Base-by-base conservation (phyloP, 2,888 invertebrate genomes). In the Plebejus anna region DNA sequence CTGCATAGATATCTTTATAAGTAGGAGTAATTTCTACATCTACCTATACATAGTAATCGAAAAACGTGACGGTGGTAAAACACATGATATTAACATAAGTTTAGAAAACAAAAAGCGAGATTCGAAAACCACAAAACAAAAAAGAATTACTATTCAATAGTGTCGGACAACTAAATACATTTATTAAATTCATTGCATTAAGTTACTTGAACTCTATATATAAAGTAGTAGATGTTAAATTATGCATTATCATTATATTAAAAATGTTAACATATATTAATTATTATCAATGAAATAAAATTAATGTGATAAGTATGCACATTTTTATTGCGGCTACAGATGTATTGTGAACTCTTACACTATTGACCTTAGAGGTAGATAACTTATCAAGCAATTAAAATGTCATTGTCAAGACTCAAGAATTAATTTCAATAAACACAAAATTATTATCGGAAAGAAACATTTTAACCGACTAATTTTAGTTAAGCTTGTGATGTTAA, bases 31-130 rank as follows among this genome's bases (percentile, higher is more conserved):
- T 55, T 71, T 57, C 71, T 78, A 76, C 70, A 57, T 70, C 76
- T 77, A 78, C 73, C 66, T 71, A 75, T 77, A 59, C 22, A 70
- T 73, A 32, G 70, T 75, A 59, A 72, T 51, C 66, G 71, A 61
- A 22, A 78, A 75, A 77, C 66, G 76, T 66, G 78, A 78, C 78
- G 78, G 80, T 79, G 80, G 80, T 80, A 75, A 78, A 75, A 78
- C 38, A 70, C 42, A 66, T 76, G 61, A 75, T 5, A 71, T 71
- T 76, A 72, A 70, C 4, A 71, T 38, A 79, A 71, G 76, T 61
- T 78, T 76, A 78, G 76, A 79, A 79, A 80, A 75, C 72, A 78
- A 78, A 77, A 77, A 77, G 75, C 76, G 83, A 85, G 85, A 85
- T 85, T 85, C 84, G 82, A 80, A 82, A 80, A 79, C 80, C 80